phyloP scores from a whole-genome alignment of 2,113 vertebrate species.

The Peromyscus leucopus region DNA sequence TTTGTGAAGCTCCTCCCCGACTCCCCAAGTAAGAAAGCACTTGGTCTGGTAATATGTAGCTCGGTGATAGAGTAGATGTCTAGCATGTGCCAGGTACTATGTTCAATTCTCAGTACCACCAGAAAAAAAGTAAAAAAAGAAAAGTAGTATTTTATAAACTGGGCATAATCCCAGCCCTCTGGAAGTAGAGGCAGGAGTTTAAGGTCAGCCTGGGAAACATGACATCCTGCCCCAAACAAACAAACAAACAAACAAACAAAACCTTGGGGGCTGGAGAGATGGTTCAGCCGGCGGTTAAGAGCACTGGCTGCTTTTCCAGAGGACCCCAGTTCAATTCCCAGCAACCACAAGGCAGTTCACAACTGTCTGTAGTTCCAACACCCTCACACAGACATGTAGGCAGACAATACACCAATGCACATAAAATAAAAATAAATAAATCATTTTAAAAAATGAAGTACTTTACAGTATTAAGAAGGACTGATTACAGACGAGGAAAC shows the following conservation, averaged over 20 bases:
- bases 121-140: neutral
- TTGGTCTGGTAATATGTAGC: neutral
- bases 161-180: neutral
- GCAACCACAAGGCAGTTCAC: neutral
- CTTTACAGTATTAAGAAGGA: conserved; percentile 10
- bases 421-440: neutral
- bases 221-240: neutral
- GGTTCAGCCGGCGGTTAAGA: neutral
- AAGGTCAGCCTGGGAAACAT: neutral
- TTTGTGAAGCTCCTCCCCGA: neutral
- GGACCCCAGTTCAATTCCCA: neutral
- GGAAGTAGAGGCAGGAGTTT: neutral
- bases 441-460: neutral
- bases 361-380: neutral
- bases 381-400: neutral
- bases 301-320: neutral
- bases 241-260: neutral
- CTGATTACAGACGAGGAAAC: neutral
- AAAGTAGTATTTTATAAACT: neutral
- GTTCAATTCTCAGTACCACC: neutral
- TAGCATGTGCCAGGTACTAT: neutral
- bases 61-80: neutral
- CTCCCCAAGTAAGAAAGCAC: conserved; percentile 8
- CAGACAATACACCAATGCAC: neutral
- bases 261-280: neutral